phyloP scores from a whole-genome alignment of 30 jellyfish, hydroid and myxozoan genomes.

The Catostylus mosaicus region DNA sequence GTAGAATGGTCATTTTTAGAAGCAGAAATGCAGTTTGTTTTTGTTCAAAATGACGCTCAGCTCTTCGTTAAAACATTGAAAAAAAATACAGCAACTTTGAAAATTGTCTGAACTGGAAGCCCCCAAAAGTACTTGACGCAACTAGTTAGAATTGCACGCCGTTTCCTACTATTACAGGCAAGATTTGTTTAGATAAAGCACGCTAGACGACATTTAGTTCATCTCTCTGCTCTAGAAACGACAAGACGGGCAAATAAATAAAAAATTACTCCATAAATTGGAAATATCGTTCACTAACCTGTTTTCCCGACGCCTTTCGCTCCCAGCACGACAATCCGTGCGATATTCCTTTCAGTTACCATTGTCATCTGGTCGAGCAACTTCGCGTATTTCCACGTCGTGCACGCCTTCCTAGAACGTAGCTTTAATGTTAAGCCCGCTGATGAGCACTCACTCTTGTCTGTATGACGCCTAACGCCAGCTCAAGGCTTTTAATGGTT shows the following conservation, averaged over 20 bases:
- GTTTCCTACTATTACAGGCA: no score
- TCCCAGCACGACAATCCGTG: slow-evolving; percentile 86
- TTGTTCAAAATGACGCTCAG: no score
- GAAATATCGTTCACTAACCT: slow-evolving; percentile 51
- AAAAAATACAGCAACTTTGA: no score
- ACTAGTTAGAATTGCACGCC: no score
- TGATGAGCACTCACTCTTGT: slow-evolving; percentile 5
- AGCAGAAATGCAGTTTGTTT: no score
- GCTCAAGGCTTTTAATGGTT: slow-evolving; percentile 23
- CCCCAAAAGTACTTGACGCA: no score
- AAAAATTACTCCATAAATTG: background rate
- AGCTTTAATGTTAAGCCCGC: background rate
- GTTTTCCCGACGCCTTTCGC: slow-evolving; percentile 86
- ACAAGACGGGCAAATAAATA: background rate
- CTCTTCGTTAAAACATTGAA: no score
- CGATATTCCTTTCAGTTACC: slow-evolving; percentile 42
- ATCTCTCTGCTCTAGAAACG: no score
- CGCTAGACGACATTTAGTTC: no score
- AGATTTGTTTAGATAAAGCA: no score
- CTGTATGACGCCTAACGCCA: background rate
- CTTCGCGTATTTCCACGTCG: background rate
- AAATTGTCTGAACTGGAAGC: no score
- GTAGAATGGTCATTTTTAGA: no score
- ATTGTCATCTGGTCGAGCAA: slow-evolving; percentile 24
- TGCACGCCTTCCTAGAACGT: background rate